A percentile compares a stretch with the other conserved stretches of the same genome.
These are phyloP conservation scores for Lacerta agilis DNA, from an alignment of 2,797 vertebrate species.

Conservation along the genomic window DNA sequence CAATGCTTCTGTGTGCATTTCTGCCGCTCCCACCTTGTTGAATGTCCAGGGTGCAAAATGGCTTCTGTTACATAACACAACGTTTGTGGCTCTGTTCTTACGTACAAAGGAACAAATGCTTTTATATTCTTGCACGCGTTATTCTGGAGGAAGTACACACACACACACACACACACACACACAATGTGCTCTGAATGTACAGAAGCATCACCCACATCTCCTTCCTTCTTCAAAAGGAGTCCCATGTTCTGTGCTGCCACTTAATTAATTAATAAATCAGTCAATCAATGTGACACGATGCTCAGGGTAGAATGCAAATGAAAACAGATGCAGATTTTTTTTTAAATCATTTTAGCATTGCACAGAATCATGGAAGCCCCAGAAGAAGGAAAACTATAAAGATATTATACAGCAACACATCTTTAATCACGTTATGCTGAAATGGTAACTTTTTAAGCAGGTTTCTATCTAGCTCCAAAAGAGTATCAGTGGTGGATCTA, in stretches of 20 bases:
- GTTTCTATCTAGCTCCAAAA: no score
- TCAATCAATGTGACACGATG: not conserved
- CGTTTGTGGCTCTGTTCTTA: not conserved
- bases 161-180: no score
- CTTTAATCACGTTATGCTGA: no score
- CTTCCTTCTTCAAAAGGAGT: not conserved
- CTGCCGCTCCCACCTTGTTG: not conserved
- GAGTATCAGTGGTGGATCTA: not conserved
- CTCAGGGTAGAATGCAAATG: not conserved
- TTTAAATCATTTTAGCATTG: not conserved
- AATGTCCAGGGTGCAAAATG: not conserved
- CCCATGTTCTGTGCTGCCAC: not conserved
- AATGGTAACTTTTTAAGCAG: no score
- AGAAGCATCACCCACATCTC: not conserved
- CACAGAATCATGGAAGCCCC: not conserved
- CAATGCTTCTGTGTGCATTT: slow-evolving; percentile 3
- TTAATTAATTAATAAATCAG: not conserved
- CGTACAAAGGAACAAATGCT: not conserved
- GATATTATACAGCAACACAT: not conserved
- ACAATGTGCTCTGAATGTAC: not conserved
- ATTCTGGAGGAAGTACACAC: not conserved
- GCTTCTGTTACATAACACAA: not conserved
- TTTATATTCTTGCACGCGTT: not conserved
- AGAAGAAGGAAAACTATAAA: not conserved
- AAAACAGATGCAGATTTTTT: not conserved